Evolutionary conservation across 2,113 vertebrate species (phyloP).

Genomic region (Indicator indicator): DNA sequence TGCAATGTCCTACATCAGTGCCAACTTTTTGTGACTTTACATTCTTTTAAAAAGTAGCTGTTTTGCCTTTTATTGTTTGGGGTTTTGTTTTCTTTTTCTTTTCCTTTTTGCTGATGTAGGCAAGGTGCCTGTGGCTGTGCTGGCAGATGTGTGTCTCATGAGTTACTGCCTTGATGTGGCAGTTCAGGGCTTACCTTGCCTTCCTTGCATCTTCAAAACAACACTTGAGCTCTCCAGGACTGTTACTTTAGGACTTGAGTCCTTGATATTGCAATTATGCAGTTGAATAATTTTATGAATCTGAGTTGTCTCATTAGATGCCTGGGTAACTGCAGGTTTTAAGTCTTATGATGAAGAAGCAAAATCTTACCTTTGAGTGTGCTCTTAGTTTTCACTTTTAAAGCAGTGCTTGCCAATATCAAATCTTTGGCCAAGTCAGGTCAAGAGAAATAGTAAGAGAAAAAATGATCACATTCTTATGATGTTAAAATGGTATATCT

Average conservation of each 20-base stretch:
- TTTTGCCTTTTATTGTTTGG: not conserved
- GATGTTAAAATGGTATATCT: not conserved
- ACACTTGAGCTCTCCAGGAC: conserved; percentile 17
- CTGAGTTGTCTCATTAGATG: conserved; percentile 26
- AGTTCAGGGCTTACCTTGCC: conserved; percentile 45
- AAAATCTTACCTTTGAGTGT: not conserved
- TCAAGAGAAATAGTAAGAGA: not conserved
- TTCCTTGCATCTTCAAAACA: conserved; percentile 17
- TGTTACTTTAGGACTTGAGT: conserved; percentile 30
- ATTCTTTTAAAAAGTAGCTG: not conserved
- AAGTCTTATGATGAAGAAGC: not conserved
- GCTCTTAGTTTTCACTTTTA: not conserved
- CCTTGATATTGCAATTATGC: conserved; percentile 16
- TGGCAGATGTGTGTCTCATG: conserved; percentile 12
- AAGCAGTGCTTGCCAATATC: not conserved
- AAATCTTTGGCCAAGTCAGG: not conserved
- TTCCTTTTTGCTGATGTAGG: conserved; percentile 26
- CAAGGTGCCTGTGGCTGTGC: conserved; percentile 27
- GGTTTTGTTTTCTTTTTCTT: not conserved
- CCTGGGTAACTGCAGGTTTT: not conserved
- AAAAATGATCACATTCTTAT: not conserved
- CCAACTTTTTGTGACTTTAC: not conserved
- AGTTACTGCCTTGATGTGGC: conserved; percentile 33
- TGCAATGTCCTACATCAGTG: not conserved
- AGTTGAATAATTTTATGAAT: conserved; percentile 32